Conservation (phyloP, 1,140 invertebrate species). For the Eubasilissa regina region DNA sequence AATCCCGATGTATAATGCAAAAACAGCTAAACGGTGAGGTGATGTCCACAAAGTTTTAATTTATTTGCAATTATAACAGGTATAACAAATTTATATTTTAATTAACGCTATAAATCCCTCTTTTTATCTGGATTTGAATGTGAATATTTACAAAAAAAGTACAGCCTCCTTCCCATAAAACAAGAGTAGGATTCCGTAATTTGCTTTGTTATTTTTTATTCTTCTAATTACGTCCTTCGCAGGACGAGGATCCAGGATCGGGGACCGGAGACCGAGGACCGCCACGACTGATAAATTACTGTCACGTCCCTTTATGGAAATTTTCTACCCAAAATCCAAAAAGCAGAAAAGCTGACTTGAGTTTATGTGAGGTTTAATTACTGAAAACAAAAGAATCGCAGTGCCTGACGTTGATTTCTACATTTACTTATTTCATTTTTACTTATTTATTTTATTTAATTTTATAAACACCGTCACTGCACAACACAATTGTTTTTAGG, state of each 20-base stretch:
- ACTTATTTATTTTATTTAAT: too few relatives aligned
- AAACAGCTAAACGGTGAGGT: too few relatives aligned
- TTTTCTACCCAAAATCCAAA: conserved; percentile 11
- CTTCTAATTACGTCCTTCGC: conserved; percentile 35
- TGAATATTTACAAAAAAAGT: not conserved
- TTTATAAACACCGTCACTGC: too few relatives aligned
- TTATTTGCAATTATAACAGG: not conserved
- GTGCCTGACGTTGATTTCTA: too few relatives aligned
- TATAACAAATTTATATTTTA: conserved; percentile 2
- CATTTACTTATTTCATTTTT: too few relatives aligned
- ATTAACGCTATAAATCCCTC: conserved; percentile 12
- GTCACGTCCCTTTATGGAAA: conserved; percentile 25
- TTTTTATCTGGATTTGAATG: conserved; percentile 9
- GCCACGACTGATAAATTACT: conserved; percentile 23
- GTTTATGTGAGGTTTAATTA: conserved; percentile 28
- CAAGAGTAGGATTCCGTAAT: conserved; percentile 43
- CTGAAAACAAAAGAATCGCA: conserved; percentile 13
- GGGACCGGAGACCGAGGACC: not conserved
- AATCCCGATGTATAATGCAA: too few relatives aligned
- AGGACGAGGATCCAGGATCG: not conserved
- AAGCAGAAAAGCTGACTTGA: conserved; percentile 16
- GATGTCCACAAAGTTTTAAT: not conserved
- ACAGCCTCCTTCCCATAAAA: not conserved
- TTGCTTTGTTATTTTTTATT: conserved; percentile 53
- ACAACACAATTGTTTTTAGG: too few relatives aligned